Percentiles rank a stretch among this genome's conserved stretches.
Evolutionary conservation across 1,140 invertebrate genomes (phyloP).

Genomic region (Camponotus pennsylvanicus): DNA sequence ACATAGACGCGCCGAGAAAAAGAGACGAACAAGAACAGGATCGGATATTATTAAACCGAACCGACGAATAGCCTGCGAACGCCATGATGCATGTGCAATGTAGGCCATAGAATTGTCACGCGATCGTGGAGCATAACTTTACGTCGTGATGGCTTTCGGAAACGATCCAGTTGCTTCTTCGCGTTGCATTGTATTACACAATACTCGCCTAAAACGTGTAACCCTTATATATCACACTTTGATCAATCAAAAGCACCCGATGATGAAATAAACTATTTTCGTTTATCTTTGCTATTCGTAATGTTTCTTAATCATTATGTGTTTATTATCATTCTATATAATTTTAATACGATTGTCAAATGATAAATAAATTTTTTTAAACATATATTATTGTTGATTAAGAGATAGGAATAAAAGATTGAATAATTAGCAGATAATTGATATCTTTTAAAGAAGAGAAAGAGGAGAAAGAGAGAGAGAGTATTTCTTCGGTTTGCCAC

Average conservation of each 20-base stretch:
- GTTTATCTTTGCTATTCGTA: neutral
- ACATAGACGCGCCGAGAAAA: neutral
- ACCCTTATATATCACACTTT: neutral
- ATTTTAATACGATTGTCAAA: neutral
- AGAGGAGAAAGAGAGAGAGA: neutral
- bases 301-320: neutral
- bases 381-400: neutral
- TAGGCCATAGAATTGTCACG: conserved; percentile 1
- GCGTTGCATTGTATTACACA: conserved; percentile 13
- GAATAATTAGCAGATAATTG: neutral
- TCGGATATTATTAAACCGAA: conserved; percentile 29
- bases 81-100: conserved; percentile 40
- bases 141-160: conserved; percentile 42
- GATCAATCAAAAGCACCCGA: neutral
- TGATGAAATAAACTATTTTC: neutral
- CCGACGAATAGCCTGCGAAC: neutral
- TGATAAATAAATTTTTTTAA: neutral
- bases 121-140: neutral
- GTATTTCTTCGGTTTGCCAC: conserved; percentile 17
- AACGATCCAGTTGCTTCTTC: conserved; percentile 19
- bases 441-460: neutral
- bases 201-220: conserved; percentile 9
- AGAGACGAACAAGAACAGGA: conserved; percentile 10
- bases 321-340: neutral
- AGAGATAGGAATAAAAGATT: neutral